Conservation (phyloP, 1,140 invertebrate species). For the Cyclina sinensis region DNA sequence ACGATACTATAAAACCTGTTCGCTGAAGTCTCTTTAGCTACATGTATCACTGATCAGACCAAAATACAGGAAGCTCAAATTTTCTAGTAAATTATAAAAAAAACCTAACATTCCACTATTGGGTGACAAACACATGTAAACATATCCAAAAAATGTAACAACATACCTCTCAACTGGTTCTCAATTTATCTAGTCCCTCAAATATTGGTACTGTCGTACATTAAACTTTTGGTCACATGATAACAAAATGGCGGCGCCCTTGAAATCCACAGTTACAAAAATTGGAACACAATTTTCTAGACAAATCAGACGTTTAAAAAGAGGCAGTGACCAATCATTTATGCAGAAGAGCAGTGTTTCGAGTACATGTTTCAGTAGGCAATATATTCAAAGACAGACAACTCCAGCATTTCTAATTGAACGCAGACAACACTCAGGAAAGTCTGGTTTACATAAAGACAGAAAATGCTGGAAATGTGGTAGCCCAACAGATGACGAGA, state of each 20-base stretch:
- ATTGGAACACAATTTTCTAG: neutral
- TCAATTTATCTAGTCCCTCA: too few relatives aligned
- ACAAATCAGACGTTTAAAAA: neutral
- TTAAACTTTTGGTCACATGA: slow-evolving; percentile 39
- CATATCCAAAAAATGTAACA: too few relatives aligned
- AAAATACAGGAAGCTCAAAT: too few relatives aligned
- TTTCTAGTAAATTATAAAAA: too few relatives aligned
- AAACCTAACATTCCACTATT: too few relatives aligned
- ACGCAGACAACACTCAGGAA: neutral
- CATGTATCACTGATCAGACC: too few relatives aligned
- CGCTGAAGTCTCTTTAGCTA: too few relatives aligned
- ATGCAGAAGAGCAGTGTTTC: neutral
- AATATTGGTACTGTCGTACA: neutral
- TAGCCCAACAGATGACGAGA: slow-evolving; percentile 68
- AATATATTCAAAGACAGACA: neutral
- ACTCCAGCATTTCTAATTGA: neutral
- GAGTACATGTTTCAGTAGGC: neutral
- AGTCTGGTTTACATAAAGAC: neutral
- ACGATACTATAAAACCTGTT: too few relatives aligned
- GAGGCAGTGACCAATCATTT: neutral
- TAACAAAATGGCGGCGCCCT: slow-evolving; percentile 54
- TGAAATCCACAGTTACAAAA: neutral
- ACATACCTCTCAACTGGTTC: too few relatives aligned
- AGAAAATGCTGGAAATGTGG: slow-evolving; percentile 85
- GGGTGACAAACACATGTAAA: too few relatives aligned